Evolutionary conservation across 2,888 invertebrate genomes (phyloP).

Genomic region (Archips crataeganus): DNA sequence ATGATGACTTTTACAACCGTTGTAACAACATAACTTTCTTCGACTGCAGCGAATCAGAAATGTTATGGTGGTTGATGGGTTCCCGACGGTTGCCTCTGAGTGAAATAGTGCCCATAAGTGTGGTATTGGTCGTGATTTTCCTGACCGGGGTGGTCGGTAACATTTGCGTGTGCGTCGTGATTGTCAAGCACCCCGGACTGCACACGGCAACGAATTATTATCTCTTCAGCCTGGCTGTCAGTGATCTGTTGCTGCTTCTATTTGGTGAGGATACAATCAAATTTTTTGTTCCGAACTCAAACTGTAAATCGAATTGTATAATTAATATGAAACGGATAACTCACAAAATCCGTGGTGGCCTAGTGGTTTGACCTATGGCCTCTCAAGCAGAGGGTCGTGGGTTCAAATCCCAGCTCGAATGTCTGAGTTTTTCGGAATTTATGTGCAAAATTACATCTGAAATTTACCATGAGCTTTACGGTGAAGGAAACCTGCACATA

Average conservation of each 20-base stretch:
- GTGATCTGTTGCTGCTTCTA: constrained; percentile 92
- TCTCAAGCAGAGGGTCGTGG: no score
- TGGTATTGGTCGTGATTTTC: constrained; percentile 92
- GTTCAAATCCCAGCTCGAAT: no score
- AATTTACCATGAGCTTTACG: no score
- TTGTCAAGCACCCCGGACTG: constrained; percentile 91
- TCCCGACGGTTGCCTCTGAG: constrained; percentile 86
- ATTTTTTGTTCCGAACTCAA: no score
- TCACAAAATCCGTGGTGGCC: no score
- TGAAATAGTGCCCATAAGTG: constrained; percentile 87
- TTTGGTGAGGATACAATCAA: constrained; percentile 88
- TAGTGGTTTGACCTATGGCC: no score
- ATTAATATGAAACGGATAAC: no score
- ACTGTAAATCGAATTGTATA: no score
- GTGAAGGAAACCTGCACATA: no score
- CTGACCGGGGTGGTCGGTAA: constrained; percentile 94
- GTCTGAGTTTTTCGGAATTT: no score
- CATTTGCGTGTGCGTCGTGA: constrained; percentile 93
- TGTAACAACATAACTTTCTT: constrained; percentile 79
- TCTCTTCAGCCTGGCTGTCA: constrained; percentile 94
- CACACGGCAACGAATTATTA: constrained; percentile 97
- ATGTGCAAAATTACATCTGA: no score
- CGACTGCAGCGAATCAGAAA: constrained; percentile 87
- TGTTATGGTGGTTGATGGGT: constrained; percentile 86
- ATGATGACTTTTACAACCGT: constrained; percentile 75